Percentiles rank a stretch among this genome's conserved stretches.
Conservation (phyloP, 2,888 invertebrate genomes). For the Myathropa florea region DNA sequence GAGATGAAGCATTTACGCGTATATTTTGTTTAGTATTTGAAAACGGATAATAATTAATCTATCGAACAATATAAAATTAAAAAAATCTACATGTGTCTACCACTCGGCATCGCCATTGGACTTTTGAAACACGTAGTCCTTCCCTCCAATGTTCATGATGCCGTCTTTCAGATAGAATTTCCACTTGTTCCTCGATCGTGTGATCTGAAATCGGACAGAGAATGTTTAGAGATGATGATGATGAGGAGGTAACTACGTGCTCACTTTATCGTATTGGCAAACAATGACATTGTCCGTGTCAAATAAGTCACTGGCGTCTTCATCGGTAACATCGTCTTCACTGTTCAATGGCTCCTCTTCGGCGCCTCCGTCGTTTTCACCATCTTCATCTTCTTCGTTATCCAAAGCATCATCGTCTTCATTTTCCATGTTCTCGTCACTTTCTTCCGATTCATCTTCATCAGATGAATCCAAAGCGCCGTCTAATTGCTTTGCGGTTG, state of each 20-base stretch:
- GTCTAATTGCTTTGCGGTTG: constrained; percentile 82
- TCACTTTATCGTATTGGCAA: constrained; percentile 99
- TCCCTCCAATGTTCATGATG: constrained; percentile 98
- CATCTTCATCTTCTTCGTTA: constrained; percentile 84
- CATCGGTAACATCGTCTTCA: constrained; percentile 98
- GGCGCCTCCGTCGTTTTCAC: constrained; percentile 85
- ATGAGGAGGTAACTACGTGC: not conserved
- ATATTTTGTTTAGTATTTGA: constrained; percentile 16
- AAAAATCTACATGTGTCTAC: constrained; percentile 82
- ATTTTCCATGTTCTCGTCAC: constrained; percentile 85
- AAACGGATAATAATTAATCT: constrained; percentile 32
- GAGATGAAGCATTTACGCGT: constrained; percentile 8
- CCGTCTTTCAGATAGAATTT: constrained; percentile 99
- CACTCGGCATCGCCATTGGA: constrained; percentile 99
- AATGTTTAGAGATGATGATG: not conserved
- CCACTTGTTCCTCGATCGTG: constrained; percentile 99
- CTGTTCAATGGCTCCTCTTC: constrained; percentile 97
- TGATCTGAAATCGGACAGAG: constrained; percentile 85
- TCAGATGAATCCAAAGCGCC: constrained; percentile 87
- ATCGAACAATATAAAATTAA: constrained; percentile 16
- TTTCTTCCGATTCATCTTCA: constrained; percentile 90
- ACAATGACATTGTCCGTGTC: constrained; percentile 99
- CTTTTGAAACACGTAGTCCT: constrained; percentile 99
- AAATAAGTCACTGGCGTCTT: constrained; percentile 96
- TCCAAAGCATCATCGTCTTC: constrained; percentile 90